Evolutionary conservation across 2,888 invertebrate species (phyloP).

Genomic region (Fragum sueziense): DNA sequence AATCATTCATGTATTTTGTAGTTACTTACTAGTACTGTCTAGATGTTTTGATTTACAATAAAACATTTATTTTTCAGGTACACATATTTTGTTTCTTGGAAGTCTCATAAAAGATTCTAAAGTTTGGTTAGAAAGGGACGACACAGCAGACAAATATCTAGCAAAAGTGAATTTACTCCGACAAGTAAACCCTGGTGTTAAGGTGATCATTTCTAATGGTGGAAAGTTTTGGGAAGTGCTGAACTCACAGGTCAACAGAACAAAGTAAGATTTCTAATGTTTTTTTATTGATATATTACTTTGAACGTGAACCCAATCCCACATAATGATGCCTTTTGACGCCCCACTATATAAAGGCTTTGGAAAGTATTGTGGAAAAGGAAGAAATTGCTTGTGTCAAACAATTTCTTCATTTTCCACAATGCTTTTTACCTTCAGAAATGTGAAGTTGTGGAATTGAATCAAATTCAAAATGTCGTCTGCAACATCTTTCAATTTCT

Average conservation of each 20-base stretch:
- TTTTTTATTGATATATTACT: too few relatives aligned
- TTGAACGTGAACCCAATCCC: neutral
- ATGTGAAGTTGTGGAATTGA: too few relatives aligned
- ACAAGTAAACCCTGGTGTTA: conserved; percentile 54
- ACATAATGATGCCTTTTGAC: neutral
- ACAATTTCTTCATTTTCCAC: neutral
- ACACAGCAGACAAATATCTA: conserved; percentile 47
- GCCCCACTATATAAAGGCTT: too few relatives aligned
- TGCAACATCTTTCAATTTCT: neutral
- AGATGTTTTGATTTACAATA: too few relatives aligned
- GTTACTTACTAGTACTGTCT: too few relatives aligned
- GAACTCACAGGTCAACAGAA: conserved; percentile 43
- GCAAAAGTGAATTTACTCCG: conserved; percentile 52
- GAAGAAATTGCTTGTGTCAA: neutral
- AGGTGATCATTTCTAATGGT: conserved; percentile 56
- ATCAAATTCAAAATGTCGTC: neutral
- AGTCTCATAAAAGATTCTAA: conserved; percentile 36
- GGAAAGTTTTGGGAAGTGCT: conserved; percentile 53
- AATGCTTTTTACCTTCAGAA: neutral
- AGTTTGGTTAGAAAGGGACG: conserved; percentile 27
- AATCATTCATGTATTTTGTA: too few relatives aligned
- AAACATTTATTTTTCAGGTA: conserved; percentile 47
- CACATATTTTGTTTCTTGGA: conserved; percentile 58
- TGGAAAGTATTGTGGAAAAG: too few relatives aligned
- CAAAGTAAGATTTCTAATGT: conserved; percentile 45